phyloP scores from a whole-genome alignment of 2,888 invertebrate genomes.

The Disparrhopalites patrizii region DNA sequence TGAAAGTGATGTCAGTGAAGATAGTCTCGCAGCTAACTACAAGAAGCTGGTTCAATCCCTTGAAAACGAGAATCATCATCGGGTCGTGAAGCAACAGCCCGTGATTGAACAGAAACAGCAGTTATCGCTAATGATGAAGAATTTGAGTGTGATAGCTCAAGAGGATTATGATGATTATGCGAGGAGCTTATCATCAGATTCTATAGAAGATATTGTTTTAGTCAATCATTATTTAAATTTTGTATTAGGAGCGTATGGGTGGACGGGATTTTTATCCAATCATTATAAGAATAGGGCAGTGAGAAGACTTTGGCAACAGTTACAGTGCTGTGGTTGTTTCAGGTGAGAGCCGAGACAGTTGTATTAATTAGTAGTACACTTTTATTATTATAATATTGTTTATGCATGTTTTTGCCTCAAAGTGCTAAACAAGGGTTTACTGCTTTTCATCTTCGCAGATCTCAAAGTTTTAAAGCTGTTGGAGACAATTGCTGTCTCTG shows the following conservation, averaged over 20 bases:
- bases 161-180: conserved; percentile 8
- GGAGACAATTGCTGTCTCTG: conserved; percentile 88
- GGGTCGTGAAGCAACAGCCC: conserved; percentile 25
- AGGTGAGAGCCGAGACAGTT: conserved; percentile 18
- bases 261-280: conserved; percentile 35
- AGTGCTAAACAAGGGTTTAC: neutral
- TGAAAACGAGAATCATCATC: conserved; percentile 23
- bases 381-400: neutral
- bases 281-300: conserved; percentile 36
- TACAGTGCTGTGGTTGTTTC: conserved; percentile 35
- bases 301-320: conserved; percentile 32
- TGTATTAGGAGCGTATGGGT: conserved; percentile 37
- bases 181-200: conserved; percentile 3
- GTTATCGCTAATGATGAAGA: neutral
- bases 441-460: conserved; percentile 16
- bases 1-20: neutral
- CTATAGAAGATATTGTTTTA: conserved; percentile 35
- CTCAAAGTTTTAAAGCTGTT: conserved; percentile 55
- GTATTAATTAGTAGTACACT: neutral
- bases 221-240: conserved; percentile 38
- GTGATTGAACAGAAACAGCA: neutral
- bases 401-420: neutral
- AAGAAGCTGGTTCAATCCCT: conserved; percentile 26
- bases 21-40: conserved; percentile 9
- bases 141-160: neutral